Evolutionary conservation across 2,888 invertebrate species (phyloP).

Genomic region (Heliconius erato): DNA sequence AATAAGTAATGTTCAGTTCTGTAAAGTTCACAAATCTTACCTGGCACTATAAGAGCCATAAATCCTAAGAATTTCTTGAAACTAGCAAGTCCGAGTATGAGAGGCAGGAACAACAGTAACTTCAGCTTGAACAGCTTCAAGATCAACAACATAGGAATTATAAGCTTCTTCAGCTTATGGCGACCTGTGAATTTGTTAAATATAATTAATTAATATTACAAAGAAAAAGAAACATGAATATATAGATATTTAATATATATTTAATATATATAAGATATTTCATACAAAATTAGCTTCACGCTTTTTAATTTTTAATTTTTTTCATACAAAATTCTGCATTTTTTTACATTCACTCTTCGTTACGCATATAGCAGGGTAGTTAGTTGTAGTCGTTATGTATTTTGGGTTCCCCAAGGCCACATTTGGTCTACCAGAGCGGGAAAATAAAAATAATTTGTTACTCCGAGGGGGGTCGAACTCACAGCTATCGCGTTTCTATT

Average conservation of each 20-base stretch:
- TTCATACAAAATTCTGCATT: background rate
- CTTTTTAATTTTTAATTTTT: too few species aligned
- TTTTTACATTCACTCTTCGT: background rate
- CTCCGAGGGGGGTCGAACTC: too few species aligned
- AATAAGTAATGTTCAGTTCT: background rate
- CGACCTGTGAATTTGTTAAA: slow-evolving; percentile 86
- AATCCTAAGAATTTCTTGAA: slow-evolving; percentile 94
- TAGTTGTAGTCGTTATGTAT: too few species aligned
- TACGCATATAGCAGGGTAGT: too few species aligned
- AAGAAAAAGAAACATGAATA: background rate
- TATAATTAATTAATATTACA: background rate
- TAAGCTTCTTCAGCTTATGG: slow-evolving; percentile 92
- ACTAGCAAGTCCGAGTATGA: slow-evolving; percentile 93
- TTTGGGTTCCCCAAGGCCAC: too few species aligned
- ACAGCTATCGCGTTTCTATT: too few species aligned
- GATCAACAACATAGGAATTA: slow-evolving; percentile 92
- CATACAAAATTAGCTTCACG: too few species aligned
- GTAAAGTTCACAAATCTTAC: slow-evolving; percentile 58
- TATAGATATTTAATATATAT: too few species aligned
- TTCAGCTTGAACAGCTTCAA: slow-evolving; percentile 94
- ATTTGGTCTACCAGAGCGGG: too few species aligned
- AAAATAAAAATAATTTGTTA: too few species aligned
- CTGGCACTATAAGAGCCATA: slow-evolving; percentile 91
- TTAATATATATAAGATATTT: too few species aligned
- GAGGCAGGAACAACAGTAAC: slow-evolving; percentile 91